Conservation (phyloP, 2,113 vertebrate genomes). For the Pterophyllum scalare region DNA sequence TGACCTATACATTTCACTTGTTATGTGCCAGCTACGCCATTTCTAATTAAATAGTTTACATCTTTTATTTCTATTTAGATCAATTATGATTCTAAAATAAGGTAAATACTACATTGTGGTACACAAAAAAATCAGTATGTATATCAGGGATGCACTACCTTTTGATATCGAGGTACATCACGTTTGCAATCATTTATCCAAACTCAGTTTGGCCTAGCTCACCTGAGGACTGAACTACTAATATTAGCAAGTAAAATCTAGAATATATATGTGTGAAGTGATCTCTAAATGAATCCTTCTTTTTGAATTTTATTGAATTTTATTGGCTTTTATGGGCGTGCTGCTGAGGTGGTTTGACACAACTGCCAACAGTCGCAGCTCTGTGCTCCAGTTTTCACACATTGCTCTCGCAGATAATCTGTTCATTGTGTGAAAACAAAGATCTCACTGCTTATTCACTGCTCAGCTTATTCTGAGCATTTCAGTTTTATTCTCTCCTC, state of each 20-base stretch:
- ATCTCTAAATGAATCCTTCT: too few species aligned
- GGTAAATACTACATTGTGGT: neutral
- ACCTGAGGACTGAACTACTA: neutral
- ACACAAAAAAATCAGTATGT: neutral
- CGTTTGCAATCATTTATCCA: neutral
- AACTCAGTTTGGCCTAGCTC: neutral
- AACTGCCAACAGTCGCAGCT: neutral
- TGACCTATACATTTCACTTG: neutral
- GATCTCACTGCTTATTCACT: neutral
- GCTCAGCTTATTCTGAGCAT: constrained; percentile 2
- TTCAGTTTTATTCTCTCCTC: neutral
- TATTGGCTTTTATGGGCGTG: neutral
- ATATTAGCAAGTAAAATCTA: neutral
- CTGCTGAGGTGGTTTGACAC: neutral
- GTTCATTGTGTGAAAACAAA: constrained; percentile 19
- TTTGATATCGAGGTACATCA: neutral
- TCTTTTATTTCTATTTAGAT: neutral
- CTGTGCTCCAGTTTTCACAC: constrained; percentile 10
- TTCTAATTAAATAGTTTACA: neutral
- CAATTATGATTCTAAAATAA: neutral
- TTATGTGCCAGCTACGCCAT: neutral
- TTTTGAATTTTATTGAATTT: too few species aligned
- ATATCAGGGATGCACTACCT: neutral
- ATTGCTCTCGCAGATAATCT: neutral
- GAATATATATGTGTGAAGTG: neutral